A percentile compares a stretch with the other conserved stretches of the same genome.
phyloP scores from a whole-genome alignment of 1,140 invertebrate genomes.

The Drosophila subobscura region DNA sequence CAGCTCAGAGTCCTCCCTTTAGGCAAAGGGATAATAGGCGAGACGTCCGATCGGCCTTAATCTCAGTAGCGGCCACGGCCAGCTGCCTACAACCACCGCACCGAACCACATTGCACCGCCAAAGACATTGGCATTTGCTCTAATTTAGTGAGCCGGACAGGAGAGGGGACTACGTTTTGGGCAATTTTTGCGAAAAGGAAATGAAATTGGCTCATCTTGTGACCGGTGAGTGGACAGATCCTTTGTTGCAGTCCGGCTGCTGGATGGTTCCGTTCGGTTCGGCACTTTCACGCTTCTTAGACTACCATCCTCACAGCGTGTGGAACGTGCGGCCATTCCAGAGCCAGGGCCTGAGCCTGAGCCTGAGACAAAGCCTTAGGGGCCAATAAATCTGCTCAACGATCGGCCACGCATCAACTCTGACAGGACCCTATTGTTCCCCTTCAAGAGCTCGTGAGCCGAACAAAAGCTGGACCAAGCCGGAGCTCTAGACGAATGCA shows the following conservation, averaged over 20 bases:
- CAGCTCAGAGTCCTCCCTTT: constrained; percentile 4
- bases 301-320: constrained; percentile 26
- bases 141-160: constrained; percentile 61
- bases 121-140: constrained; percentile 46
- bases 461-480: constrained; percentile 24
- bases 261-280: constrained; percentile 15
- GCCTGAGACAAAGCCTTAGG: constrained; percentile 49
- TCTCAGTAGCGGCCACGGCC: constrained; percentile 27
- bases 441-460: constrained; percentile 40
- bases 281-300: constrained; percentile 73
- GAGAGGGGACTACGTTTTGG: constrained; percentile 21
- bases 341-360: constrained; percentile 57
- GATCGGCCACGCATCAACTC: constrained; percentile 62
- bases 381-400: constrained; percentile 71
- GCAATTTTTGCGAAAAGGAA: constrained; percentile 57
- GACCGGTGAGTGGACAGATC: constrained; percentile 41
- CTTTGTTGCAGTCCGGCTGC: constrained; percentile 60
- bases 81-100: constrained; percentile 39
- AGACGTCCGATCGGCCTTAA: constrained; percentile 28
- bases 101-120: constrained; percentile 7
- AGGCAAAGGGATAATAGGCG: constrained; percentile 71
- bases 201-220: constrained; percentile 66
- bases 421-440: constrained; percentile 60
- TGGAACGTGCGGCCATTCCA: constrained; percentile 35
- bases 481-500: background rate